Evolutionary conservation across 2,113 vertebrate species (phyloP), one percentile per base, ranked within the genome.

Genomic region (Donacobius atricapilla): DNA sequence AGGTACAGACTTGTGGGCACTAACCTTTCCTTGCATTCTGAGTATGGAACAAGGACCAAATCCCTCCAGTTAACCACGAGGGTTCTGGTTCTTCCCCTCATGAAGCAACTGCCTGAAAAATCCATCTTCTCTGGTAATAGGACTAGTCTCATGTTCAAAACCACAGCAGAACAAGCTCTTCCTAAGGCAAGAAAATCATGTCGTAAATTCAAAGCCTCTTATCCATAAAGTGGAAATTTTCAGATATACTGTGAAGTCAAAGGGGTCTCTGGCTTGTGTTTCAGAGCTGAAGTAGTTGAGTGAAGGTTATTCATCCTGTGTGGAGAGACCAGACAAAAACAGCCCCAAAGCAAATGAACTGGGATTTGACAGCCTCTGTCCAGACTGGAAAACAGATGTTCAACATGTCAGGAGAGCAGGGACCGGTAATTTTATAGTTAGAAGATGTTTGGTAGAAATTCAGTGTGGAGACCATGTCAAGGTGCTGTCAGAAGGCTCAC

Each of bases 321-420:
- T 66, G 60, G 51, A 73, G 50, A 63, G 10, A 56, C 45, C 79
- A 76, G 64, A 51, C 76, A 75, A 83, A 92, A 94, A 60, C 69
- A 93, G 50, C 80, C 24, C 48, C 39, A 89, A 47, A 92, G 78
- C 64, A 83, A 86, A 90, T 16, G 42, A 83, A 81, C n/a, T 51
- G 72, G 35, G 87, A 92, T 87, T 95, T 87, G 60, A 39, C 21
- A 8, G 22, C 44, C 35, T 89, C 64, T 89, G 80, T 92, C 83
- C 76, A 92, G 86, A 73, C 68, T 90, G 87, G 72, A 58, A 90
- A 96, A 80, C 79, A 92, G 90, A 63, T 93, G 72, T 83, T 94
- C 44, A 44, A 28, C 64, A 78, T 71, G 60, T 56, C 64, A 78
- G 64, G 76, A 81, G 86, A 87, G 60, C 78, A 86, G 51, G 21